Percentiles rank a stretch among this genome's conserved stretches.
Evolutionary conservation across 1,140 invertebrate genomes (phyloP).

Genomic region (Bombus consobrinus): DNA sequence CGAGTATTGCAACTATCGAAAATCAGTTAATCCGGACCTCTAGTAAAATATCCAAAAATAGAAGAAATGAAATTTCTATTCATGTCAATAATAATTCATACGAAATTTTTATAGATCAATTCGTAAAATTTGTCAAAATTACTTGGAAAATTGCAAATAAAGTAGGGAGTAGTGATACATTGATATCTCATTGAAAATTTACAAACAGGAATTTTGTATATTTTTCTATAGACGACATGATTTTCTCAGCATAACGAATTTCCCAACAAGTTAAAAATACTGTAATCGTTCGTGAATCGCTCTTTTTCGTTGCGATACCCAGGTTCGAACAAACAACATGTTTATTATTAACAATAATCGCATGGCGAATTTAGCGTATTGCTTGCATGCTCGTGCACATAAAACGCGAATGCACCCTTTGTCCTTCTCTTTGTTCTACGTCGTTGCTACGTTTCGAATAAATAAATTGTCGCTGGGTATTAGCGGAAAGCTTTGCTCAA

Average conservation of each 20-base stretch:
- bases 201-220: background rate
- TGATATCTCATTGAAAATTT: background rate
- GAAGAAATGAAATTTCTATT: background rate
- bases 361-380: background rate
- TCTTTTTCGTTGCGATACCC: background rate
- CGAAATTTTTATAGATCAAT: background rate
- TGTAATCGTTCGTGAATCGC: too few relatives aligned
- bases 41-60: background rate
- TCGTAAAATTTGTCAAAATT: background rate
- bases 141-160: background rate
- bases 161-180: background rate
- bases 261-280: background rate
- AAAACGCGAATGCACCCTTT: background rate
- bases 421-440: background rate
- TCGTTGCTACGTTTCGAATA: background rate
- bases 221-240: background rate
- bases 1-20: too few relatives aligned
- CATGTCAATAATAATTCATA: background rate
- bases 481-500: background rate
- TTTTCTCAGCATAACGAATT: background rate
- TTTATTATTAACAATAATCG: conserved; percentile 21
- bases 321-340: background rate
- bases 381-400: background rate
- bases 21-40: background rate
- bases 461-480: background rate